These are phyloP conservation scores for Tapirus terrestris DNA, from an alignment of 2,113 vertebrate genomes.

Conservation along the genomic window DNA sequence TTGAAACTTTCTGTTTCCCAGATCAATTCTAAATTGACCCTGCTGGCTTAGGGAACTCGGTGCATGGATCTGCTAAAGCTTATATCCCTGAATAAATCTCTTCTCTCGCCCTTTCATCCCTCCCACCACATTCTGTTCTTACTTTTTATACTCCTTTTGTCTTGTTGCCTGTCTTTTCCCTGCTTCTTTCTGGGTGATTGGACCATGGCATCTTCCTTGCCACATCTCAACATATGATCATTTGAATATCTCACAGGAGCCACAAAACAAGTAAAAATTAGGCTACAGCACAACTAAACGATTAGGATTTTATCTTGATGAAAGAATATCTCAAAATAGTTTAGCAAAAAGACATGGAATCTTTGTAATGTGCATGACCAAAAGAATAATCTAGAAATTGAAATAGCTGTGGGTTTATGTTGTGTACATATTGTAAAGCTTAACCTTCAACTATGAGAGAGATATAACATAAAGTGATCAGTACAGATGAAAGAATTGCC, in stretches of 20 bases:
- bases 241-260: constrained; percentile 28
- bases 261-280: not conserved
- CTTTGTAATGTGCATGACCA: not conserved
- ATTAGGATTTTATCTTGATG: constrained; percentile 21
- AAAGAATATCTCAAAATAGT: constrained; percentile 22
- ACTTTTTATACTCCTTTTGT: constrained; percentile 26
- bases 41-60: constrained; percentile 76
- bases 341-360: constrained; percentile 1
- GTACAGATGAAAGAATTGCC: not conserved
- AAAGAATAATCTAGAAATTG: constrained; percentile 30
- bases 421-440: not conserved
- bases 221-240: not conserved
- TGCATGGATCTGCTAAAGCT: constrained; percentile 63
- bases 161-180: not conserved
- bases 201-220: not conserved
- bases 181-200: not conserved
- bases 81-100: constrained; percentile 68
- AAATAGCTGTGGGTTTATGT: not conserved
- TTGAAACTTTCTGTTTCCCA: constrained; percentile 59
- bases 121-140: not conserved
- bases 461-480: constrained; percentile 27
- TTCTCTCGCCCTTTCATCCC: not conserved
- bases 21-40: constrained; percentile 82
- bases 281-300: not conserved
- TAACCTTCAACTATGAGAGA: constrained; percentile 36